Percentiles rank a stretch among this genome's conserved stretches.
These are phyloP conservation scores for Sparidentex hasta DNA, from an alignment of 2,797 vertebrate genomes.

Conservation along the genomic window DNA sequence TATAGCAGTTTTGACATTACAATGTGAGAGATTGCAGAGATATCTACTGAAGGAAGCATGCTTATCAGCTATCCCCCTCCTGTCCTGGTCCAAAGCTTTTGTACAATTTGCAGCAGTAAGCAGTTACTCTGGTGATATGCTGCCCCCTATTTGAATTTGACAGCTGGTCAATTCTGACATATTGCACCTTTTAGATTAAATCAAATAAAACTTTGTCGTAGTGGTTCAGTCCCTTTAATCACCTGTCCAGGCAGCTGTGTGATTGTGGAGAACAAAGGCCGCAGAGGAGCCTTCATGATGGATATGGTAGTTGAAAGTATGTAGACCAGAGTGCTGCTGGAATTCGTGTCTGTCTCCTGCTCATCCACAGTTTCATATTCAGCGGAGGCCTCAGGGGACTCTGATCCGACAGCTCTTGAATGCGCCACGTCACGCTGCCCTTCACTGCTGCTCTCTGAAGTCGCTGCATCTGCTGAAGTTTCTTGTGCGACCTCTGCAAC, in stretches of 20 bases:
- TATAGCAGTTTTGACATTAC: too few species aligned
- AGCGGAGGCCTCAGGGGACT: slow-evolving; percentile 27
- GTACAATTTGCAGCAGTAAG: too few species aligned
- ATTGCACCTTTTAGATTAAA: neutral
- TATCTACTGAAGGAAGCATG: too few species aligned
- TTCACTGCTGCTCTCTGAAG: slow-evolving; percentile 18
- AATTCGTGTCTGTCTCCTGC: slow-evolving; percentile 62
- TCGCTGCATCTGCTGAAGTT: slow-evolving; percentile 22
- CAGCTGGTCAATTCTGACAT: too few species aligned
- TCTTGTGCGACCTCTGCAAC: slow-evolving; percentile 36
- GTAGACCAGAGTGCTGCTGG: slow-evolving; percentile 69
- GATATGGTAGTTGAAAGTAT: slow-evolving; percentile 76
- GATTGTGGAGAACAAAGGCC: slow-evolving; percentile 76
- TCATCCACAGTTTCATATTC: slow-evolving; percentile 44
- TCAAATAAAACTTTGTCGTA: neutral
- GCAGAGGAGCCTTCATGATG: slow-evolving; percentile 78
- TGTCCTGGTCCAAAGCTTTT: too few species aligned
- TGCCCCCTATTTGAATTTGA: too few species aligned
- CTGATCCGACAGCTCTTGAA: slow-evolving; percentile 24
- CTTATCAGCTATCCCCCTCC: too few species aligned
- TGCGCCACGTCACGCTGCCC: slow-evolving; percentile 5
- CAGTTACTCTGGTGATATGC: too few species aligned
- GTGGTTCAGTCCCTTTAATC: slow-evolving; percentile 5
- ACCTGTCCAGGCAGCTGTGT: slow-evolving; percentile 83
- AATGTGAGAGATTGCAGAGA: too few species aligned